These are phyloP conservation scores for Ostrea edulis DNA, from an alignment of 1,140 invertebrate genomes.

Conservation along the genomic window DNA sequence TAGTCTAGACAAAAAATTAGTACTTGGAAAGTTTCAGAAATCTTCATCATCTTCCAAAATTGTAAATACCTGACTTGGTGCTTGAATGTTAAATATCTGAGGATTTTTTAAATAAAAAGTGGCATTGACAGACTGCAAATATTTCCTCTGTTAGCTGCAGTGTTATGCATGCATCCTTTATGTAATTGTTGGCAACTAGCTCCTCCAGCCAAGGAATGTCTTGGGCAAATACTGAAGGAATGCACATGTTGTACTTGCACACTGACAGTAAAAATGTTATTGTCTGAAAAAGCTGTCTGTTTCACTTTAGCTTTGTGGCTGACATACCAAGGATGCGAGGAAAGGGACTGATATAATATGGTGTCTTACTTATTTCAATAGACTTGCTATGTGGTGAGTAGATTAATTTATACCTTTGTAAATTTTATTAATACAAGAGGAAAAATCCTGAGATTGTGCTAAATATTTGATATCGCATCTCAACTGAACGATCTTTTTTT, in stretches of 20 bases:
- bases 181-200: slow-evolving; percentile 37
- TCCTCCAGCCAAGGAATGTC: slow-evolving; percentile 26
- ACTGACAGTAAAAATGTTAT: slow-evolving; percentile 30
- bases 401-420: not conserved
- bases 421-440: no score
- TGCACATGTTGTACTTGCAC: slow-evolving; percentile 38
- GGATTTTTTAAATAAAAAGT: slow-evolving; percentile 28
- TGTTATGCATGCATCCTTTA: slow-evolving; percentile 35
- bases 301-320: not conserved
- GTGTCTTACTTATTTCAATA: not conserved
- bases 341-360: not conserved
- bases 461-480: no score
- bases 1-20: not conserved
- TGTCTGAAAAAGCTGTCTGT: slow-evolving; percentile 13
- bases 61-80: not conserved
- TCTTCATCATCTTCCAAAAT: slow-evolving; percentile 2
- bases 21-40: not conserved
- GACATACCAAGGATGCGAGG: not conserved
- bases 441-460: no score
- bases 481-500: no score
- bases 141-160: slow-evolving; percentile 32
- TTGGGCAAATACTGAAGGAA: slow-evolving; percentile 38
- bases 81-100: not conserved
- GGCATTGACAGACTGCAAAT: slow-evolving; percentile 38
- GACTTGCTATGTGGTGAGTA: not conserved